Evolutionary conservation across 2,888 invertebrate species (phyloP), one percentile per base, ranked within the genome.

Genomic region (Anoncus sp.): DNA sequence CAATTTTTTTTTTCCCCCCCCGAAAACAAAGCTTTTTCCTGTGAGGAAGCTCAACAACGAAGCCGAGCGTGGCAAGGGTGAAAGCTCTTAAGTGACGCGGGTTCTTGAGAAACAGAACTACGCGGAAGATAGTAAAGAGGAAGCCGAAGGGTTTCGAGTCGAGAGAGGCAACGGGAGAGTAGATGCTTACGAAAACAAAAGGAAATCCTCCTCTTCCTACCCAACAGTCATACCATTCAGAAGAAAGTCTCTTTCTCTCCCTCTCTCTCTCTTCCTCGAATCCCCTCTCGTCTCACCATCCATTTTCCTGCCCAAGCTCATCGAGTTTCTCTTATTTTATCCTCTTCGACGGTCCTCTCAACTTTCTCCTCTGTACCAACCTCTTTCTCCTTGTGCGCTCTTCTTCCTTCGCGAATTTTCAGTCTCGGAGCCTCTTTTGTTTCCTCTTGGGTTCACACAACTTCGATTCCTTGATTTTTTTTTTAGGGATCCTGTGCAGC

Each of bases 101-200:
- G 53, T 75, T 78, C 75, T 75, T 63, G 70, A 53, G 51, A 43
- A 63, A 66, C 14, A 27, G 66, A 43, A 40, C 31, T 38, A 35
- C 16, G 45, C 27, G 53, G 55, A 67, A 57, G 66, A 66, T 47
- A 24, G 27, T 14, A 45, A 43, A 27, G 38, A 55, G 47, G 27
- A 22, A 47, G 18, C 10, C 22, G 49, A 51, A 53, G 20, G 22
- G 66, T 43, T 55, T 57, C 20, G 53, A 40, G 62, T 14, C 70
- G 60, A 63, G 20, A 62, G 57, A 57, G 40, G 77, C 78, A 82
- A 80, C 69, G 79, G 75, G 67, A 69, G 77, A 75, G 73, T 76
- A 79, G 72, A 77, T 77, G 73, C 77, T 79, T 57, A 78, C 73
- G 78, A 78, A 83, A 77, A 81, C 81, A 78, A 78, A 78, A 75